Base-by-base conservation (phyloP, 2,113 vertebrate genomes). In the Bostrychus sinensis region DNA sequence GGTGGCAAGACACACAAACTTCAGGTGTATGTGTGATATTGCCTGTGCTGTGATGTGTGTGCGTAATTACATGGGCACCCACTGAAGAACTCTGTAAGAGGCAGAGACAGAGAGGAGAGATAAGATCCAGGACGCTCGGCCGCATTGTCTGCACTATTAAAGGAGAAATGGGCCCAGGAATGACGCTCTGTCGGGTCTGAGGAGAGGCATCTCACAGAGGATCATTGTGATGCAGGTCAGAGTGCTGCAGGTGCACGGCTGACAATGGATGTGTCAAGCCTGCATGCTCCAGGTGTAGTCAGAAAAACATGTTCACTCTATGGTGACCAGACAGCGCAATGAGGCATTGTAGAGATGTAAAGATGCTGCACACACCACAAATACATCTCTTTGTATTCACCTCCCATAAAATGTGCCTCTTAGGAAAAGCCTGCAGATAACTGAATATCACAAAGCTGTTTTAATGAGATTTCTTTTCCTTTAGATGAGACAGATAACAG, bases 211-310 rank as follows among this genome's bases (percentile, higher is more conserved):
- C 60, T 71, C 30, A 66, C 69, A 77, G 76, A 77, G 65, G 37
- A 69, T 87, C 75, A 87, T 88, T 86, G 71, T 65, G 71, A 90
- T 88, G 85, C 87, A 87, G 80, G 77, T 81, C 79, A 83, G 87
- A 70, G 57, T 77, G 77, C 50, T 80, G 85, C 80, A 80, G 83
- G 75, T 84, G 82, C 75, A 77, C 42, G 1, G 50, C 75, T 81
- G 69, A 86, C 83, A 87, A 80, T 86, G 80, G 72, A 85, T 85
- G 78, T 88, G 83, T 86, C 86, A 86, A 67, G 63, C 61, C 38
- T 72, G 75, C 30, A 57, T 64, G 75, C 72, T 77, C 64, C 83
- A 79, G 80, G 78, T 85, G 61, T 67, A 81, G 77, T 58, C 63
- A 36, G 43, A 59, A 63, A 74, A 76, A 77, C 68, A 65, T 64